Base-by-base conservation (phyloP, 2,113 vertebrate genomes). In the Eupsittula cactorum region DNA sequence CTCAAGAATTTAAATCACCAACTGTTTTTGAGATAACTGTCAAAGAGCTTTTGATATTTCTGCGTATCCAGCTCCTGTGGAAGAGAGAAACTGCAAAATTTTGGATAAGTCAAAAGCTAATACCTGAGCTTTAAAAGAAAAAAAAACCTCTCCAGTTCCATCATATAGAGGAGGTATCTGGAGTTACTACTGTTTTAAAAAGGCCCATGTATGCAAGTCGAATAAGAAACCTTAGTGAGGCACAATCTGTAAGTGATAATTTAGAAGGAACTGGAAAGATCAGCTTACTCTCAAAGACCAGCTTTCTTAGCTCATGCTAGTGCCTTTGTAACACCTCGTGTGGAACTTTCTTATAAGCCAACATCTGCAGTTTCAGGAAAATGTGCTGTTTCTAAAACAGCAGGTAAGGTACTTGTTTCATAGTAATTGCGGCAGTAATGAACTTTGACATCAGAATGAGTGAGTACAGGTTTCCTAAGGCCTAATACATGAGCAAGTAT, bases 31-130 rank as follows among this genome's bases (percentile, higher is more conserved):
- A 12, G 28, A 79, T 70, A 90, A 31, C 62, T 69, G 29, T 33
- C 35, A 60, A 79, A 64, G 47, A 69, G 21, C 20, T 85, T 86
- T 69, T 65, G 71, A 25, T 47, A 18, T 80, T 25, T 70, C 19
- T 90, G 29, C 10, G 9, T 1, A 0, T 59, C 33, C 69, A 18
- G 14, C 0, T 77, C 33, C 57, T 89, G 13, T 53, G 55, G 16
- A 64, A 81, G 53, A 80, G 33, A 59, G 16, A 23, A 75, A n/a
- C 41, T 63, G 44, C 42, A 74, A 37, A 75, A 69, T 64, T 64
- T 31, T 50, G 18, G 37, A 21, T 73, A 71, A 64, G 37, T 57
- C 35, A 19, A 47, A 68, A 81, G n/a, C 37, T 76, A 29, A 27
- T 88, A 77, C 11, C 8, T 15, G 35, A 82, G 13, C 20, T 87